Base-by-base conservation (phyloP, 1,140 invertebrate species). In the Psilanteris sp. region DNA sequence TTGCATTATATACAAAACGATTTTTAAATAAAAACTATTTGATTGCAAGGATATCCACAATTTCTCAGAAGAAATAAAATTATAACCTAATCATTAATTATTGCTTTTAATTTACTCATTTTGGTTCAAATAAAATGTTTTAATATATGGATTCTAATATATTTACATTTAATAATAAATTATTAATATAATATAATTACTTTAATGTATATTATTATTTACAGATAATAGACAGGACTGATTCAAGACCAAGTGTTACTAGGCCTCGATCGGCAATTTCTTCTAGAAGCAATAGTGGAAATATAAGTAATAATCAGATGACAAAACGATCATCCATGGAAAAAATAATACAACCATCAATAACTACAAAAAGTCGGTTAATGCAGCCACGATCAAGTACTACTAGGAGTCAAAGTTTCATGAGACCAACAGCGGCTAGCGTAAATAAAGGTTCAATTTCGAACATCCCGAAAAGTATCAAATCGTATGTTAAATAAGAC, bases 231-330 rank as follows among this genome's bases (percentile, higher is more conserved):
- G 50, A 67, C 22, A 57, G 41, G 41, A 46, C 59, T 7, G 68
- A 71, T 32, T 32, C 54, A 11, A 66, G 48, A 26, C 11, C 52
- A 0, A 52, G 1, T 7, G 16, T 13, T 5, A 26, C 34, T 1
- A 52, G 59, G 24, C 59, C 52, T 9, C 46, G 74, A 48, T 39
- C 62, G 5, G 89, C 90, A 11, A 90, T 92, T 1, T 90, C 92
- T 0, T 92, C 92, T 13, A 87, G 92, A 9, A 93, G 91, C 73
- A 93, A 91, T 41, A 93, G 91, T 79, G 92, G 92, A 7, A 93
- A 91, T 73, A 93, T 91, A 24, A 87, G 90, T n/a, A 89, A 89
- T n/a, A 89, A 89, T n/a, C 81, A 73, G 7, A 13, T 82, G 46
- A 31, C 44, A 16, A 46, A 61, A 32, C 31, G 71, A 54, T 14